phyloP scores from a whole-genome alignment of 2,888 invertebrate species.

The Drosophila aldrichi region DNA sequence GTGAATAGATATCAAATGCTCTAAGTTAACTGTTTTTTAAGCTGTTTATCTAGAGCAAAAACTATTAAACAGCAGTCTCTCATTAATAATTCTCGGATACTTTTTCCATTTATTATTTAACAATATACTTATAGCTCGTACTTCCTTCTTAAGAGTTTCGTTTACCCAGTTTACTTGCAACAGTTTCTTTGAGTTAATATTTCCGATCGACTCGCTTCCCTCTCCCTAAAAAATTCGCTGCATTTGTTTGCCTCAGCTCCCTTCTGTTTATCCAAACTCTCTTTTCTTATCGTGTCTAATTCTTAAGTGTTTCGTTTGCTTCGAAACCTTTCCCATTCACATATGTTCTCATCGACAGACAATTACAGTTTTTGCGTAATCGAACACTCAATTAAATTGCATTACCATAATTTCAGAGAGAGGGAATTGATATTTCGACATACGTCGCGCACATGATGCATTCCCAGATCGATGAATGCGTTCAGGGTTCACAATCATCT shows the following conservation, averaged over 20 bases:
- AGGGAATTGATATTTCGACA: conserved; percentile 61
- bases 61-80: too few relatives aligned
- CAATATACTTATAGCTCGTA: too few relatives aligned
- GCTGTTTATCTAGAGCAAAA: too few relatives aligned
- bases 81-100: too few relatives aligned
- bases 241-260: background rate
- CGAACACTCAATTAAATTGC: conserved; percentile 67
- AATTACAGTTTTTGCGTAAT: conserved; percentile 31
- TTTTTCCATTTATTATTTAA: too few relatives aligned
- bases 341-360: background rate
- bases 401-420: conserved; percentile 60
- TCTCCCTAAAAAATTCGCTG: background rate
- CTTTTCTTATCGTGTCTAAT: background rate
- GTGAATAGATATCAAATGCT: too few relatives aligned
- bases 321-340: background rate
- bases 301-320: background rate
- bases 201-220: background rate
- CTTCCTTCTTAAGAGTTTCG: too few relatives aligned
- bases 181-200: background rate
- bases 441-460: conserved; percentile 73
- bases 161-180: too few relatives aligned
- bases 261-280: background rate
- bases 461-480: conserved; percentile 54
- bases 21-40: too few relatives aligned
- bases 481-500: conserved; percentile 2